phyloP scores from a whole-genome alignment of 2,888 invertebrate genomes.

The Plemyria rubiginata region DNA sequence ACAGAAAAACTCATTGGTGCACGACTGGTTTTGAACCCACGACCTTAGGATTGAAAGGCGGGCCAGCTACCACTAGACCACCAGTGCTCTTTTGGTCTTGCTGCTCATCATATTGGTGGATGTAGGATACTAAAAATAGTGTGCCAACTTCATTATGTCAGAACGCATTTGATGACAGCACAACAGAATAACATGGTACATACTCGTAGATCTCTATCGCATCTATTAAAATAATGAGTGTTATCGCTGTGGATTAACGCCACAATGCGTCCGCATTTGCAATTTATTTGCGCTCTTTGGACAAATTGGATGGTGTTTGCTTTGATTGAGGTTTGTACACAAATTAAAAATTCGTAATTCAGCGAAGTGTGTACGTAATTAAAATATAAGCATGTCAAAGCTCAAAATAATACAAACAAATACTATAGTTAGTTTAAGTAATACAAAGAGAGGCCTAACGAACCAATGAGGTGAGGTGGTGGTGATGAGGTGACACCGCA shows the following conservation, averaged over 20 bases:
- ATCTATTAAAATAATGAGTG: slow-evolving; percentile 27
- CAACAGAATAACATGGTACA: slow-evolving; percentile 6
- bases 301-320: slow-evolving; percentile 5
- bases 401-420: too few species aligned
- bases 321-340: slow-evolving; percentile 6
- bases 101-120: too few species aligned
- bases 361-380: background rate
- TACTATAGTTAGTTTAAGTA: too few species aligned
- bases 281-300: slow-evolving; percentile 14
- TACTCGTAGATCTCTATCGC: slow-evolving; percentile 5
- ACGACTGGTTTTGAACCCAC: too few species aligned
- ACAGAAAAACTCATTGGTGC: too few species aligned
- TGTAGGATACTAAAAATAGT: too few species aligned
- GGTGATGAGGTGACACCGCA: too few species aligned
- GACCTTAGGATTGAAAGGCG: too few species aligned
- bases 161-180: slow-evolving; percentile 14
- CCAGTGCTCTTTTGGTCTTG: too few species aligned
- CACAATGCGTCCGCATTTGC: slow-evolving; percentile 23
- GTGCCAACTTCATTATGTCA: background rate
- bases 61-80: too few species aligned
- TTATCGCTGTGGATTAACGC: slow-evolving; percentile 22
- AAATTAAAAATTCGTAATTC: background rate
- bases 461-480: too few species aligned
- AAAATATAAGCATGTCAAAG: background rate
- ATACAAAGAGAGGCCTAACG: too few species aligned